Evolutionary conservation across 35 echinoderm and acorn worm species (phyloP), one percentile per base, ranked within the genome.

Genomic region (Anneissia japonica): DNA sequence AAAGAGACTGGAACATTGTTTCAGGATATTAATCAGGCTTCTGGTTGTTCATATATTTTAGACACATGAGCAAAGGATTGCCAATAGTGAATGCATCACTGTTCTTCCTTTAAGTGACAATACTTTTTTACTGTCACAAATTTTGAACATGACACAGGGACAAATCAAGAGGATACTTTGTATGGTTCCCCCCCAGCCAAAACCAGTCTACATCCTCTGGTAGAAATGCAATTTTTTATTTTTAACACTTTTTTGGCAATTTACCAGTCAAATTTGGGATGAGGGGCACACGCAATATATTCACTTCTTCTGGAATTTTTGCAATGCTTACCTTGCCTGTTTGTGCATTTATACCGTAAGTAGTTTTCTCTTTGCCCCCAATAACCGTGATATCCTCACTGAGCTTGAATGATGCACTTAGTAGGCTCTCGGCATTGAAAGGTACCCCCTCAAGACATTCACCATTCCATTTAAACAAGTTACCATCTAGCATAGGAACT

Each of bases 331-430:
- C 95, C 89, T 93, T 39, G 14, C 95, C 95, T 21, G 88, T 97
- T 36, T 88, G 79, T 39, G 95, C 95, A 89, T 93, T 97, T 38
- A 97, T 91, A 36, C 91, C 95, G 91, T 91, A 93, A 0, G 95
- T 97, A 4, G 77, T 91, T 26, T 89, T 88, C 82, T 93, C 89
- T 56, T 97, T 97, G 0, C 95, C 88, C 16, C 94, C 95, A 31
- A 97, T 91, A 86, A 97, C 84, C 85, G 91, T 77, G 17, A 84
- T 51, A 75, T 97, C 90, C 23, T 91, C 89, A 56, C 81, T 91
- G 6, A 97, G 83, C 82, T 93, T 97, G 88, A 93, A 97, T 0
- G 95, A 97, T 37, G 91, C 85, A 72, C 91, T 97, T 32, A 97
- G 86, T 21, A 97, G 86, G 31, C 84, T 89, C 13, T 97, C 91